Percentiles rank a stretch among this genome's conserved stretches.
Evolutionary conservation across 2,888 invertebrate genomes (phyloP).

Genomic region (Elgonia sp.): DNA sequence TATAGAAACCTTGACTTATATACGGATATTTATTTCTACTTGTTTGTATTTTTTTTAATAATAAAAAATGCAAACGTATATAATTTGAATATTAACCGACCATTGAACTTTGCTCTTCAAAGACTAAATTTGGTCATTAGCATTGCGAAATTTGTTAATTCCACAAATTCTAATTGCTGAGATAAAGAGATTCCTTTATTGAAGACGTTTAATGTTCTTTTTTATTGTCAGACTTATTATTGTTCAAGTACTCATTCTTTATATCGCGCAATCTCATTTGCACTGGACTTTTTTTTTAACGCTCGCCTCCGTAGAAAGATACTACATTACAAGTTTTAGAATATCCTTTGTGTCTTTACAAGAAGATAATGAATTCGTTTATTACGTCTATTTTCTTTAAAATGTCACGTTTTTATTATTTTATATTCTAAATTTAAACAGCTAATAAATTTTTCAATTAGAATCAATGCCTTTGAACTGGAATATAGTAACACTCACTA

Average conservation of each 20-base stretch:
- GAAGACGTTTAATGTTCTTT: slow-evolving; percentile 35
- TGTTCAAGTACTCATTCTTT: slow-evolving; percentile 41
- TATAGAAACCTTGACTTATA: too few relatives aligned
- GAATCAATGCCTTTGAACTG: not conserved
- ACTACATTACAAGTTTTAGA: slow-evolving; percentile 31
- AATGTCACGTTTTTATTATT: slow-evolving; percentile 30
- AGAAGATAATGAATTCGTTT: slow-evolving; percentile 50
- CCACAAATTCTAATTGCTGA: slow-evolving; percentile 13
- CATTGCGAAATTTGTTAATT: not conserved
- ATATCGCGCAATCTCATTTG: slow-evolving; percentile 55
- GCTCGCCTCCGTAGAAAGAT: slow-evolving; percentile 5
- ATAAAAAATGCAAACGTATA: too few relatives aligned
- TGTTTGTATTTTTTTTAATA: too few relatives aligned
- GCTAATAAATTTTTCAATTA: not conserved
- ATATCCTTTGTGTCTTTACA: slow-evolving; percentile 45
- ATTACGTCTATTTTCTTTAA: slow-evolving; percentile 38
- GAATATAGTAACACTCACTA: too few relatives aligned
- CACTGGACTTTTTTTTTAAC: slow-evolving; percentile 36
- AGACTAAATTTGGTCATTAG: not conserved
- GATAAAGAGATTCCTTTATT: slow-evolving; percentile 33
- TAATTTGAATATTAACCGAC: not conserved
- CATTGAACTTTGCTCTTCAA: not conserved
- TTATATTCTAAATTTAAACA: slow-evolving; percentile 35
- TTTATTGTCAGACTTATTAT: slow-evolving; percentile 43
- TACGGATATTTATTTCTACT: too few relatives aligned